phyloP scores from a whole-genome alignment of 2,888 invertebrate species.

The Drosophila paramelanica region DNA sequence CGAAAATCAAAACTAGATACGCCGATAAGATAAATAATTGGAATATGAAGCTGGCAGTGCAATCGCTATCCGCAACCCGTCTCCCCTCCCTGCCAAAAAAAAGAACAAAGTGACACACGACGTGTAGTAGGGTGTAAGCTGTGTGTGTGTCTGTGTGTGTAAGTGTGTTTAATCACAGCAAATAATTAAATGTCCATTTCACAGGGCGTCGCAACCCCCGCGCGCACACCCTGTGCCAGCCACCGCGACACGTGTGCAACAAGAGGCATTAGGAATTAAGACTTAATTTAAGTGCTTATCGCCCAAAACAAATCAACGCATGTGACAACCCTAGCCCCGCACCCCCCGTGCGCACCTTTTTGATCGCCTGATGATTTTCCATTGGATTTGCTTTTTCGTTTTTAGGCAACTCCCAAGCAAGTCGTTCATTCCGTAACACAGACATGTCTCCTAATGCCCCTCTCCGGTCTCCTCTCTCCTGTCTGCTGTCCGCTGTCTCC shows the following conservation, averaged over 20 bases:
- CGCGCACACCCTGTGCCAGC: constrained; percentile 1
- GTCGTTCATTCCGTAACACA: constrained; percentile 16
- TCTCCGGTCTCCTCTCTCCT: not conserved
- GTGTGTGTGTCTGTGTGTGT: constrained; percentile 10
- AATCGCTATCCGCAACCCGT: not conserved
- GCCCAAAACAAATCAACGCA: constrained; percentile 80
- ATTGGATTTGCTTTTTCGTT: constrained; percentile 6
- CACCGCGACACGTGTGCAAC: constrained; percentile 81
- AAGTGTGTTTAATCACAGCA: constrained; percentile 78
- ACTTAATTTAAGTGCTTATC: constrained; percentile 84
- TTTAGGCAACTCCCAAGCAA: constrained; percentile 16
- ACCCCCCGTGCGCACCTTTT: not conserved
- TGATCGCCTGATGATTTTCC: constrained; percentile 5
- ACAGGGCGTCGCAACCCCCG: constrained; percentile 52
- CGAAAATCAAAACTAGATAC: constrained; percentile 69
- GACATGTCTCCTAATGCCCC: constrained; percentile 12
- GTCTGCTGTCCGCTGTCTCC: constrained; percentile 1
- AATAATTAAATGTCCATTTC: constrained; percentile 84
- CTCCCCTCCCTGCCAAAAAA: constrained; percentile 3
- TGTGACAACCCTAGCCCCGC: constrained; percentile 13
- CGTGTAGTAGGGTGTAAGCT: constrained; percentile 11
- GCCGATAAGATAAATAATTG: constrained; percentile 78
- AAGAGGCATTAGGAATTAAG: constrained; percentile 83
- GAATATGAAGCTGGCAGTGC: constrained; percentile 72
- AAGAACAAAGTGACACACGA: constrained; percentile 41